Base-by-base conservation (phyloP, 2,113 vertebrate genomes). In the Epinephelus moara region DNA sequence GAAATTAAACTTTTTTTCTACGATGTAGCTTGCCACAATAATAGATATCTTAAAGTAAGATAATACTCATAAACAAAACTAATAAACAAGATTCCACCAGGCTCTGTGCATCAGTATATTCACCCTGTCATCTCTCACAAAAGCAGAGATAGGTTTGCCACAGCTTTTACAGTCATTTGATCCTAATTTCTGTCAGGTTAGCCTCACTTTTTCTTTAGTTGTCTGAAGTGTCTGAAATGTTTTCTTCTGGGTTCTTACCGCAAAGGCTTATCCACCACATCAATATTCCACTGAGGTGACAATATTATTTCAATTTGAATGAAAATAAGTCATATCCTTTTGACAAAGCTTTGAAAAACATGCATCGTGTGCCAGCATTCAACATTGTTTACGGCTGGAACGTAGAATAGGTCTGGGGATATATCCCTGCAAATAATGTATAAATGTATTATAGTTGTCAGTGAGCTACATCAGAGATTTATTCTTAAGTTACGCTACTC, bases 321-420 rank as follows among this genome's bases (percentile, higher is more conserved):
- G 70, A 95, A 96, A 96, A 97, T 96, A 96, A 94, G 93, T 90
- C 93, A 94, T 92, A 95, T 96, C 95, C 94, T 93, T 92, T 94
- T 94, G 94, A 96, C 94, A 96, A 94, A 96, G 95, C 96, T 96
- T 96, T 96, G 79, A 96, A 96, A 96, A 96, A 96, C 95, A 96
- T 91, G 95, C 96, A 61, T 94, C 69, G 6, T 80, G 63, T 84
- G 89, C n/a, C 50, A 69, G 73, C 57, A 81, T 94, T 93, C 94
- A 82, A 88, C 94, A 91, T 86, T 91, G 90, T 92, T 89, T 78
- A 93, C 77, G 90, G 88, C 81, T 79, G 83, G 84, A 84, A 88
- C 78, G 92, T 93, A 85, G 93, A 94, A 95, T 89, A 88, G 91
- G 86, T 92, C 93, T 88, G 93, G 92, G 6, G 93, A 94, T 94